Percentiles rank a stretch among this genome's conserved stretches.
Conservation (phyloP, 2,797 vertebrate species). For the Acanthurus leucopareius region DNA sequence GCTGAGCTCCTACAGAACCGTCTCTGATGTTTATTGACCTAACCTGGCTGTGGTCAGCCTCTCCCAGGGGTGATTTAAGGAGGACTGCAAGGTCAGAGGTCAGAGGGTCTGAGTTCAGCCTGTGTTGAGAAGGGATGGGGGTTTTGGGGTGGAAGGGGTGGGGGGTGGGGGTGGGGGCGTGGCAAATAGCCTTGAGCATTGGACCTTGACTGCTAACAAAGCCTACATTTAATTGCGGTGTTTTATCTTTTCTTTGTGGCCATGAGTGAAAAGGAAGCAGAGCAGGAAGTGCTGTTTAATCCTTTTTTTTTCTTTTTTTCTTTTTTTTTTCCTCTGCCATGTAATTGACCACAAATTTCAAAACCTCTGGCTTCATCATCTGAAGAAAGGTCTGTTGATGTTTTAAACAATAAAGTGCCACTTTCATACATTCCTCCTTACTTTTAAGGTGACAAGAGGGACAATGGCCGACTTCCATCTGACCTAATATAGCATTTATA, state of each 20-base stretch:
- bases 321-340: no score
- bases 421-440: slow-evolving; percentile 24
- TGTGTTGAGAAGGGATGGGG: neutral
- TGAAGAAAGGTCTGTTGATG: neutral
- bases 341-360: neutral
- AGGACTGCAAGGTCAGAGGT: slow-evolving; percentile 64
- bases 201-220: slow-evolving; percentile 68
- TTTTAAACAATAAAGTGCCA: neutral
- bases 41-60: slow-evolving; percentile 50
- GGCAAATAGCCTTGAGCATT: slow-evolving; percentile 46
- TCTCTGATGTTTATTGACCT: slow-evolving; percentile 70
- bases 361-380: neutral
- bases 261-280: slow-evolving; percentile 5
- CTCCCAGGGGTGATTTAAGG: slow-evolving; percentile 56
- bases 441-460: slow-evolving; percentile 57
- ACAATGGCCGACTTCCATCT: slow-evolving; percentile 63
- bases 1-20: slow-evolving; percentile 39
- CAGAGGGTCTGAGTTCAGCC: slow-evolving; percentile 41
- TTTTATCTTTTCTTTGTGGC: slow-evolving; percentile 30
- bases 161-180: neutral
- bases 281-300: slow-evolving; percentile 4
- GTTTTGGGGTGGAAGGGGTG: no score
- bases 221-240: slow-evolving; percentile 19
- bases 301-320: neutral
- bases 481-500: slow-evolving; percentile 75